Evolutionary conservation across 2,797 vertebrate species (phyloP).

Genomic region (Pitangus sulphuratus): DNA sequence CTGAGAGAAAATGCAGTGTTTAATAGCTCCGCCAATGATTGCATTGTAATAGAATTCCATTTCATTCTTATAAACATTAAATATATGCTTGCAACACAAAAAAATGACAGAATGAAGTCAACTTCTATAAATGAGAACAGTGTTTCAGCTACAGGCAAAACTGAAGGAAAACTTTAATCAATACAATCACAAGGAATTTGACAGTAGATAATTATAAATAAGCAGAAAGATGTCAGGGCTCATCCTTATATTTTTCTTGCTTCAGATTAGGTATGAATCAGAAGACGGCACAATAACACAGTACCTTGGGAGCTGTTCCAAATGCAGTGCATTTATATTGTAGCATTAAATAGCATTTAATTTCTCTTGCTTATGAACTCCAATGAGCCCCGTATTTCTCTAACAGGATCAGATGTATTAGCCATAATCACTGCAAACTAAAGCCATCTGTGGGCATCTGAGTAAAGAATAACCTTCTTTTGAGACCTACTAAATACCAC

Average conservation of each 20-base stretch:
- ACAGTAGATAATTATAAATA: constrained; percentile 1
- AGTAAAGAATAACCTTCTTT: neutral
- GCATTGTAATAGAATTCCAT: constrained; percentile 21
- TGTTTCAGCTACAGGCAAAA: neutral
- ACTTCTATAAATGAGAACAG: neutral
- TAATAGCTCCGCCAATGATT: neutral
- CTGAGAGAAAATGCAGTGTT: neutral
- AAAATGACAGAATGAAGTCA: constrained; percentile 42
- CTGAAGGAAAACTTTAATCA: constrained; percentile 1
- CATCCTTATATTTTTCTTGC: neutral
- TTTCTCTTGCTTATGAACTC: neutral
- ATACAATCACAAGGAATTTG: constrained; percentile 8
- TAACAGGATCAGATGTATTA: neutral
- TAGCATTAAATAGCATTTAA: neutral
- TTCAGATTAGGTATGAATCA: neutral
- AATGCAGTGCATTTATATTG: neutral
- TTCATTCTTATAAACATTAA: constrained; percentile 24
- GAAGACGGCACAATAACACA: neutral
- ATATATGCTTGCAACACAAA: neutral
- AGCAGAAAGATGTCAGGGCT: neutral
- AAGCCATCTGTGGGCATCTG: neutral
- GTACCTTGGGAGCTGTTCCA: neutral
- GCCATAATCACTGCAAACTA: neutral
- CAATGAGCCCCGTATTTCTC: neutral
- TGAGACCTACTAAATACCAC: neutral